A percentile compares a stretch with the other conserved stretches of the same genome.
Evolutionary conservation across 2,113 vertebrate species (phyloP).

Genomic region (Tachuris rubrigastra): DNA sequence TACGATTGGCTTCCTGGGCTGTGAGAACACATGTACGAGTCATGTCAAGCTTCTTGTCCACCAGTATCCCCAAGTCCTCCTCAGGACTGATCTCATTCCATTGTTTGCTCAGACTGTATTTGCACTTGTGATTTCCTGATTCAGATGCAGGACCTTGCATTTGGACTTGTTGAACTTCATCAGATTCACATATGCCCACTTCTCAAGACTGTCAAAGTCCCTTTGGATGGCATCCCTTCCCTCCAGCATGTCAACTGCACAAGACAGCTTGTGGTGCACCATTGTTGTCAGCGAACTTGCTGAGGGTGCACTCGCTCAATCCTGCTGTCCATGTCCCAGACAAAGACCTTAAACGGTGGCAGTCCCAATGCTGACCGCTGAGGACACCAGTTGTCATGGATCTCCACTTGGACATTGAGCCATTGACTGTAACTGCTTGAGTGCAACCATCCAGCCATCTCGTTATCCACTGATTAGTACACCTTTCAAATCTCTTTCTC

Average conservation of each 20-base stretch:
- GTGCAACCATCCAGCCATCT: not conserved
- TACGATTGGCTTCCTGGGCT: not conserved
- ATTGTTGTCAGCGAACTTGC: not conserved
- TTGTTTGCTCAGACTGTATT: not conserved
- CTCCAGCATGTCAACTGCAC: not conserved
- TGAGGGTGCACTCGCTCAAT: not conserved
- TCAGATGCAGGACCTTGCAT: not conserved
- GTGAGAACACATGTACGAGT: not conserved
- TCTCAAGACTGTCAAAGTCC: not conserved
- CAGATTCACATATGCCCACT: not conserved
- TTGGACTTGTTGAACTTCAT: not conserved
- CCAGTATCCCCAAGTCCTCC: not conserved
- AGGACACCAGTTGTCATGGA: fast-evolving
- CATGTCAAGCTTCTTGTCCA: not conserved
- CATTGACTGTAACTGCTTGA: not conserved
- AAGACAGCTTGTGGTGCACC: not conserved
- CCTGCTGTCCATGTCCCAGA: not conserved
- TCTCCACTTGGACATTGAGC: not conserved
- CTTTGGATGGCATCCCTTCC: not conserved
- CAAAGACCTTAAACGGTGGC: fast-evolving
- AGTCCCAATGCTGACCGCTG: not conserved
- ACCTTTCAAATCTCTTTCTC: not conserved
- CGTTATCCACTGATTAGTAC: no score
- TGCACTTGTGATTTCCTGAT: not conserved
- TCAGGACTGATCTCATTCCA: not conserved